phyloP scores from a whole-genome alignment of 1,140 invertebrate species.

The Hylyphantes graminicola region DNA sequence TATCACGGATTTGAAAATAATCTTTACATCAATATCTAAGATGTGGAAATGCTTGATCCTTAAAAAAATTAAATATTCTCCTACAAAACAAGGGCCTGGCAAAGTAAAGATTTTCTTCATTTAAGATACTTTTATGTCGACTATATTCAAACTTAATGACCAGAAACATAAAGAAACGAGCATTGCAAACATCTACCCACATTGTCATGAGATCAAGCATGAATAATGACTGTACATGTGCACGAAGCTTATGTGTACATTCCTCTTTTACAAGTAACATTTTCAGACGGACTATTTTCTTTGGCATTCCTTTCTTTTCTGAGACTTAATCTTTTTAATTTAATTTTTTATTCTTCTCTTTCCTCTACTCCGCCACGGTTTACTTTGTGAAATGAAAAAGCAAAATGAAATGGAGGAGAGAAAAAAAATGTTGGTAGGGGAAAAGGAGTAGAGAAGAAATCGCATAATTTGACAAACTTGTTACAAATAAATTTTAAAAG shows the following conservation, averaged over 20 bases:
- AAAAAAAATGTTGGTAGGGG: not conserved
- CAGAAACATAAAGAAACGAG: too few species aligned
- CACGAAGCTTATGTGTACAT: too few species aligned
- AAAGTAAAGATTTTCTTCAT: too few species aligned
- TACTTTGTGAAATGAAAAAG: slow-evolving; percentile 40
- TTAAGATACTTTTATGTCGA: too few species aligned
- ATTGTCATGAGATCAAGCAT: slow-evolving; percentile 34
- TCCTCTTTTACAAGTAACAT: not conserved
- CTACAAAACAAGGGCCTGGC: too few species aligned
- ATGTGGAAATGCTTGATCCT: too few species aligned
- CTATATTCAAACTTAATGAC: too few species aligned
- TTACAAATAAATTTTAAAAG: too few species aligned
- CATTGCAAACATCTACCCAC: slow-evolving; percentile 1
- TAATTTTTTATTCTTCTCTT: slow-evolving; percentile 26
- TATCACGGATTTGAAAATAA: too few species aligned
- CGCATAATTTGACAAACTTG: too few species aligned
- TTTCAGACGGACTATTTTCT: not conserved
- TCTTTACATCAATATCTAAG: too few species aligned
- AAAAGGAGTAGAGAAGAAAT: not conserved
- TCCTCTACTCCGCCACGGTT: slow-evolving; percentile 12
- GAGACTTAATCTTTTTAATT: slow-evolving; percentile 56
- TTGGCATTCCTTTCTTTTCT: slow-evolving; percentile 6
- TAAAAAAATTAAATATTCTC: too few species aligned
- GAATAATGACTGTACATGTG: slow-evolving; percentile 27
- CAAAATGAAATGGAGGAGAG: slow-evolving; percentile 22